Base-by-base conservation (phyloP, 2,797 vertebrate genomes). In the Sebastiscus tertius region DNA sequence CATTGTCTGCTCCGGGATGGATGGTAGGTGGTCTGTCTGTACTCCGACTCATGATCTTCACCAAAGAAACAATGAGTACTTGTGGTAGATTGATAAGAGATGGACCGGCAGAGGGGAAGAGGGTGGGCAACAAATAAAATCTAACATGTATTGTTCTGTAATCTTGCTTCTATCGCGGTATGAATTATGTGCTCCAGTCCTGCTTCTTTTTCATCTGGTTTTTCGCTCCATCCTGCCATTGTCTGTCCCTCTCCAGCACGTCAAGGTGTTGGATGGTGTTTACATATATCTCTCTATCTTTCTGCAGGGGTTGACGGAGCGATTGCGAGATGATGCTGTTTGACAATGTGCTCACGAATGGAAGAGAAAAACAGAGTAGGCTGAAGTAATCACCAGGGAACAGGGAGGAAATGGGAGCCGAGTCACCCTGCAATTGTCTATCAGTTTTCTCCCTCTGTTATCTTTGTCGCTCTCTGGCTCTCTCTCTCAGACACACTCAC, bases 11-110 rank as follows among this genome's bases (percentile, higher is more conserved):
- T 83, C 1, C 26, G 7, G 71, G 78, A 84, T 65, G 76, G 73
- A 86, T 77, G 71, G 75, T 87, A 88, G 88, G 88, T 83, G 92
- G 92, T 87, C 88, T 64, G 77, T 55, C 72, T 79, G 59, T 52
- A 26, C 49, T 79, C 63, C 69, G 63, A 67, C 77, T 75, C 36
- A 72, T 56, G 59, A 79, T 88, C 69, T 80, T 64, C 42, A 61
- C 60, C 18, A 6, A 31, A 65, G 72, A 84, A 84, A 87, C 84
- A 91, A 88, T 69, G 68, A 33, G 56, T 9, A 49, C 75, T 80
- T 71, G 26, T 70, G 58, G 60, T 24, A 34, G 65, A 72, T 73
- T 72, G 81, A 88, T 85, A 66, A 72, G 81, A 79, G 59, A 69
- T 11, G 54, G 46, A 36, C 22, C 18, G 14, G 16, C 24, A 42